Base-by-base conservation (phyloP, 2,113 vertebrate species). In the Lipophrys pholis region DNA sequence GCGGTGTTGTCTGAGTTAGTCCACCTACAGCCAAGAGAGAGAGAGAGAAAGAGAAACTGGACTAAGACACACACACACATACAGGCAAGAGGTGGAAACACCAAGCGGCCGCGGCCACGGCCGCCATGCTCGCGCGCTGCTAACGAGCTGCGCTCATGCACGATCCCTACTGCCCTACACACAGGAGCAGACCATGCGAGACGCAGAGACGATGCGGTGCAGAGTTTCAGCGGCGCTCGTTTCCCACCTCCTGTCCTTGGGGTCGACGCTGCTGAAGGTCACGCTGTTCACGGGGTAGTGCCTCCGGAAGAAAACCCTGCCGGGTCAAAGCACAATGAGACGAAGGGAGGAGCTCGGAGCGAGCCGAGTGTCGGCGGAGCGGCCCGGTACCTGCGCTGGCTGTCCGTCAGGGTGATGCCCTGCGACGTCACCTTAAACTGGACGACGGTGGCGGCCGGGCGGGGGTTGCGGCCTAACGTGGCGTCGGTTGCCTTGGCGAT, bases 391-490 rank as follows among this genome's bases (percentile, higher is more conserved):
- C 95, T 95, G 83, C 96, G 94, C 87, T 97, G 96, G 87, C 94
- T 95, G 93, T 97, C 96, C 0, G 96, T 97, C 69, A 97, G 91
- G 0, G 96, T 97, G 81, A 97, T 97, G 72, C 96, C 96, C 84
- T 96, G 96, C 17, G 94, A 94, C 0, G 96, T 96, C 86, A 97
- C 96, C 82, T 97, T 97, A 81, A 98, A 98, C 91, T 98, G 96
- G 57, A 97, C 95, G 0, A 94, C 62, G 0, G 94, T 95, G 59
- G 96, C 94, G 0, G 85, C 67, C 0, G 95, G 93, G 4, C 91
- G 92, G 0, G 92, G 94, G 54, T 80, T 94, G 41, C 89, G 90
- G 16, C 88, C 86, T 74, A 97, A 50, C 6, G 95, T 94, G n/a
- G 94, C 92, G 0, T 93, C 93, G 12, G 95, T 93, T 9, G 96